Base-by-base conservation (phyloP, 2,113 vertebrate species). In the Salvelinus fontinalis region DNA sequence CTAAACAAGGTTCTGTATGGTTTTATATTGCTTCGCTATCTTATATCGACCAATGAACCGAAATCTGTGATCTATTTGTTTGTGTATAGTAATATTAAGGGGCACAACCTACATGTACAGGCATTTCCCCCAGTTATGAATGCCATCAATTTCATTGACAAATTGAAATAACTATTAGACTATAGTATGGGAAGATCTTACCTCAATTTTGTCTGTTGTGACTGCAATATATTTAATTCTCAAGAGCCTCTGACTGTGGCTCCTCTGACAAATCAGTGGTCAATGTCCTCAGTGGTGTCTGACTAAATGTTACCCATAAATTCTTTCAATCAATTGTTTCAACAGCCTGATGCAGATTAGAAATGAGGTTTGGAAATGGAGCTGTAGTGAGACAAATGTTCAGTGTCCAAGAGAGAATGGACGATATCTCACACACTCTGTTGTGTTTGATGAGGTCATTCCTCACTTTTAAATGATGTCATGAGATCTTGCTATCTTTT, bases 401-500 rank as follows among this genome's bases (percentile, higher is more conserved):
- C 49, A 0, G 51, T 51, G 69, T 78, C 72, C 29, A 54, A 60
- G 69, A 83, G 71, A 80, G 77, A 85, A 24, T 75, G 81, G 82
- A 84, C 70, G 83, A 81, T 88, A 88, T 87, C 87, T 88, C 87
- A 85, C 51, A 74, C 78, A 79, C 75, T 74, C 79, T 84, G 79
- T 82, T 81, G 78, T 20, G 76, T 76, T 24, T 62, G 76, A 86
- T 87, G 84, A 84, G 79, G 77, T 83, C 8, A 1, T 79, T 87
- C 78, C 78, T 90, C 85, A 72, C 81, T 87, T 86, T 84, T 74
- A 82, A 89, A 92, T 92, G 90, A 94, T 93, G 93, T 94, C 93
- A 94, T 82, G 77, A 76, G 79, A 75, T 65, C 79, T 65, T 68
- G 77, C 16, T 74, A 66, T 81, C 84, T 85, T 11, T 69, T 86